Evolutionary conservation across 2,888 invertebrate species (phyloP).

Genomic region (Glaucopsyche alexis): DNA sequence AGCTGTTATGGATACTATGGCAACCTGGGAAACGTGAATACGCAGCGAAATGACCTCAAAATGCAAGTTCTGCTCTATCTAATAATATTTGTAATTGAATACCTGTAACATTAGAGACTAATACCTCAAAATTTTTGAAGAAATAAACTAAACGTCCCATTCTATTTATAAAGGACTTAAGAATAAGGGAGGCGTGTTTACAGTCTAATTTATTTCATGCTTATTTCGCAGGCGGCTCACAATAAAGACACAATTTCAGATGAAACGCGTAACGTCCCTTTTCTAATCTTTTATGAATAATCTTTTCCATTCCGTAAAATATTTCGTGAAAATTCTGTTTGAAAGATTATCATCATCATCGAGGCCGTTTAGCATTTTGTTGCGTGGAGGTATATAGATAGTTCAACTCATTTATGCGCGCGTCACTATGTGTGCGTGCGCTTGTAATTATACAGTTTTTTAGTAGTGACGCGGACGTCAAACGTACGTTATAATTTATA

Average conservation of each 20-base stretch:
- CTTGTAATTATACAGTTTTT: too few relatives aligned
- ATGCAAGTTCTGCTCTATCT: too few relatives aligned
- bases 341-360: neutral
- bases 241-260: slow-evolving; percentile 21
- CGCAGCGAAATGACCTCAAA: too few relatives aligned
- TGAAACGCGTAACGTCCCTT: slow-evolving; percentile 12
- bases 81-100: too few relatives aligned
- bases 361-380: neutral
- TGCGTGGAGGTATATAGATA: neutral
- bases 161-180: neutral
- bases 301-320: slow-evolving; percentile 4
- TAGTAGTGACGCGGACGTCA: too few relatives aligned
- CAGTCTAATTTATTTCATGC: slow-evolving; percentile 15
- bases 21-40: too few relatives aligned
- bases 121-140: too few relatives aligned
- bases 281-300: slow-evolving; percentile 22
- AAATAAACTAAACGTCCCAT: neutral
- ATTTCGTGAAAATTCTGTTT: neutral
- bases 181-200: neutral
- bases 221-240: slow-evolving; percentile 5
- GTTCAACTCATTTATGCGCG: too few relatives aligned
- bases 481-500: too few relatives aligned
- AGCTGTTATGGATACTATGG: too few relatives aligned
- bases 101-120: too few relatives aligned
- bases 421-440: too few relatives aligned